Percentiles rank a stretch among this genome's conserved stretches.
Conservation (phyloP, 2,113 vertebrate genomes). For the Esox niger region DNA sequence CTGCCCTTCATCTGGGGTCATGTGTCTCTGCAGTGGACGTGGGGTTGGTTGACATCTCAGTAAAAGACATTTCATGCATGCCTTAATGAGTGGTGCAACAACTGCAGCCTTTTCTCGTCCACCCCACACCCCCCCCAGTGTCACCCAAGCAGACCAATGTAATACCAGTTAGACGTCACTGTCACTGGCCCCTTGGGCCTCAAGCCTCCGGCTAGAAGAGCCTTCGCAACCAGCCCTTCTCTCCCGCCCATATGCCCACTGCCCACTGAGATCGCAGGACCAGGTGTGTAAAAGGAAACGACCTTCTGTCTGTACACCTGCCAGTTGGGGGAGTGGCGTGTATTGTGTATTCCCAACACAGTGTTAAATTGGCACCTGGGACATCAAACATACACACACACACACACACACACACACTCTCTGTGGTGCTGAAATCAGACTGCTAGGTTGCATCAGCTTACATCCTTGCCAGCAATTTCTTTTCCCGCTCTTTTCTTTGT, state of each 20-base stretch:
- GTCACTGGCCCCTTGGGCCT: too few relatives aligned
- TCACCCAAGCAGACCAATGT: neutral
- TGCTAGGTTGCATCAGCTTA: conserved; percentile 59
- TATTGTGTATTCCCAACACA: neutral
- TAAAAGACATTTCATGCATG: neutral
- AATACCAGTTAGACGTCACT: neutral
- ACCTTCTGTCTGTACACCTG: conserved; percentile 53
- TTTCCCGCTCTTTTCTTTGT: conserved; percentile 22
- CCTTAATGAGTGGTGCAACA: neutral
- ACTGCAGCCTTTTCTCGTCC: neutral
- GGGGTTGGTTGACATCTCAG: neutral
- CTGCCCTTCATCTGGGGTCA: conserved; percentile 6
- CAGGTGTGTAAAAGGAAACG: conserved; percentile 47
- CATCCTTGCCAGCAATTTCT: conserved; percentile 11
- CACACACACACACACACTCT: neutral
- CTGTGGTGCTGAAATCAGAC: conserved; percentile 43
- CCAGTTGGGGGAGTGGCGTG: conserved; percentile 54
- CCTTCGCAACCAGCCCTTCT: neutral
- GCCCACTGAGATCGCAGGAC: conserved; percentile 33
- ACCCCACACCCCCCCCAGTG: neutral
- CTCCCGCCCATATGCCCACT: neutral
- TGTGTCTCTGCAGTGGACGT: neutral
- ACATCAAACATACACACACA: conserved; percentile 1
- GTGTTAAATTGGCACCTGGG: neutral
- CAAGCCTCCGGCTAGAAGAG: neutral